These are phyloP conservation scores for Muraenolepis orangiensis DNA, from an alignment of 2,797 vertebrate genomes.

Conservation along the genomic window DNA sequence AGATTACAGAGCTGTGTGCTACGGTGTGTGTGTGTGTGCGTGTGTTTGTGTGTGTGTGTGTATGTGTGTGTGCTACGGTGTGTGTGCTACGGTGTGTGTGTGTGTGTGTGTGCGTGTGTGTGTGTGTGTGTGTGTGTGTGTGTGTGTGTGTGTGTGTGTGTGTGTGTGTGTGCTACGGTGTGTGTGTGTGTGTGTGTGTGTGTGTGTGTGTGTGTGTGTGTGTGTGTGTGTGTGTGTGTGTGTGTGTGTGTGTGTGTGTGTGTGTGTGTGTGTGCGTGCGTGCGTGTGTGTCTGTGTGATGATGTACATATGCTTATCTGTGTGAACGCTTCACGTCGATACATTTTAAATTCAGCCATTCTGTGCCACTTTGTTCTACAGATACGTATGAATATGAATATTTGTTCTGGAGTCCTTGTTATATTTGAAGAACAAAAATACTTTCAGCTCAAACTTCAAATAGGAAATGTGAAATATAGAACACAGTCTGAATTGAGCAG, in stretches of 20 bases:
- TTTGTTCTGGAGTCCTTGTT: neutral
- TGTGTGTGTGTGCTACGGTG: constrained; percentile 9
- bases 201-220: constrained; percentile 5
- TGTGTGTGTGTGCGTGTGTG: constrained; percentile 9
- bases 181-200: neutral
- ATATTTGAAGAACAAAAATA: no score
- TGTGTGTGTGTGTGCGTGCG: constrained; percentile 3
- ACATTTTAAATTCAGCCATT: neutral
- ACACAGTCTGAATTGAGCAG: neutral
- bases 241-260: constrained; percentile 2
- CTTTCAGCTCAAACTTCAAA: neutral
- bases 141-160: constrained; percentile 7
- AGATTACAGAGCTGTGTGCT: constrained; percentile 11
- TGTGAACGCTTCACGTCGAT: neutral
- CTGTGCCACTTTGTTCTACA: neutral
- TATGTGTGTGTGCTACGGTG: constrained; percentile 8
- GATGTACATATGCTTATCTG: neutral
- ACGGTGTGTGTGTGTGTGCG: neutral
- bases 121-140: neutral
- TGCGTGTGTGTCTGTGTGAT: neutral
- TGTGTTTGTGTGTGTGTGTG: constrained; percentile 7
- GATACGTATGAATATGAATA: neutral
- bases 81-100: neutral
- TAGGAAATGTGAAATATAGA: neutral
- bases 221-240: no score